Base-by-base conservation (phyloP, 2,888 invertebrate genomes). In the Chrysina gloriosa region DNA sequence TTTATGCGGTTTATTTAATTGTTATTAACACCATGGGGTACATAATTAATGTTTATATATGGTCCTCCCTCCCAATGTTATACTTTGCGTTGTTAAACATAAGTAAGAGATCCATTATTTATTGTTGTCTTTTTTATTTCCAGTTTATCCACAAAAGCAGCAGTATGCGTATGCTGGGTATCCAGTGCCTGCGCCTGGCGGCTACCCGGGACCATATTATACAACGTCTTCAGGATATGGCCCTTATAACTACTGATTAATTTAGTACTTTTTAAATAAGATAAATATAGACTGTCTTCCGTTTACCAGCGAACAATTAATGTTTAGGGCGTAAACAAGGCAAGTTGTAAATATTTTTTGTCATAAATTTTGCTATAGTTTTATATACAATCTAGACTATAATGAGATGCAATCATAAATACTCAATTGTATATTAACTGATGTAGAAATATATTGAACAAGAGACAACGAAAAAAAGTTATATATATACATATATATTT, bases 91-190 rank as follows among this genome's bases (percentile, higher is more conserved):
- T n/a, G n/a, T n/a, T n/a, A n/a, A n/a, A n/a, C n/a, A n/a, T n/a
- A n/a, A n/a, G n/a, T n/a, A n/a, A n/a, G n/a, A n/a, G n/a, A n/a
- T n/a, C n/a, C n/a, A n/a, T n/a, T n/a, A n/a, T n/a, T n/a, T n/a
- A n/a, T n/a, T n/a, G n/a, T n/a, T n/a, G n/a, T n/a, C 52, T 63
- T 71, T 71, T 74, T 73, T 72, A 75, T 78, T 85, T 85, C 48
- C 88, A 94, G 96, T 96, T 78, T 96, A 96, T 85, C 96, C 96
- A 61, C 96, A 96, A 84, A 96, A 96, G 84, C 95, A 96, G 83
- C 95, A 94, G 76, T 94, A 95, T 81, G 94, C 95, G 11, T 96
- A 95, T 82, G 93, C 95, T 63, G 93, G 94, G 68, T 95, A 95
- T 83, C 93, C 94, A 66, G 86, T 88, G 65, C 88, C 90, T 47